A percentile compares a stretch with the other conserved stretches of the same genome.
These are phyloP conservation scores for Tricholaema leucomelas DNA, from an alignment of 2,113 vertebrate genomes.

Conservation along the genomic window DNA sequence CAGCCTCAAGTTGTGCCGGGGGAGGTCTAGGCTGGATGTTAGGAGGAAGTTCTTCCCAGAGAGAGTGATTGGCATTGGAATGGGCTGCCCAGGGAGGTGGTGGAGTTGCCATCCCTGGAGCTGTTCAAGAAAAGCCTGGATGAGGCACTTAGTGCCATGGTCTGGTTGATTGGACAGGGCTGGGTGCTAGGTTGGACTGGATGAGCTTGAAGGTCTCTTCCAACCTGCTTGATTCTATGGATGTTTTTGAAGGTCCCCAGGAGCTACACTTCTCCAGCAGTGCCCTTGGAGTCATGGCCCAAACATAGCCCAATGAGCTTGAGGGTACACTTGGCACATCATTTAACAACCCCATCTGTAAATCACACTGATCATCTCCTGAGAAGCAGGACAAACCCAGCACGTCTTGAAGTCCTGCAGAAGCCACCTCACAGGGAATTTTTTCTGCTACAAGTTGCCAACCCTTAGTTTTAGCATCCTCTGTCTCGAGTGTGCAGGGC, in stretches of 20 bases:
- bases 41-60: too few relatives aligned
- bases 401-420: background rate
- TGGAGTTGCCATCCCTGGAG: too few relatives aligned
- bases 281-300: background rate
- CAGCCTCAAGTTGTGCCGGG: too few relatives aligned
- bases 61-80: too few relatives aligned
- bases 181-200: too few relatives aligned
- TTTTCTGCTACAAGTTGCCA: background rate
- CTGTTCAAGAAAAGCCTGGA: too few relatives aligned
- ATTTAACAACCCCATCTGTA: background rate
- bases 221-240: too few relatives aligned
- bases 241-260: background rate
- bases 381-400: background rate
- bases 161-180: too few relatives aligned
- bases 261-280: background rate
- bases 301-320: background rate
- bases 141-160: too few relatives aligned
- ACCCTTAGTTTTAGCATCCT: background rate
- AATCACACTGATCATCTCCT: background rate
- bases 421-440: background rate
- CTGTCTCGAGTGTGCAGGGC: background rate
- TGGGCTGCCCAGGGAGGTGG: too few relatives aligned
- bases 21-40: too few relatives aligned
- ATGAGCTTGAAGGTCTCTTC: too few relatives aligned
- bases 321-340: background rate